Base-by-base conservation (phyloP, 2,888 invertebrate genomes). In the Cantharis flavilabris region DNA sequence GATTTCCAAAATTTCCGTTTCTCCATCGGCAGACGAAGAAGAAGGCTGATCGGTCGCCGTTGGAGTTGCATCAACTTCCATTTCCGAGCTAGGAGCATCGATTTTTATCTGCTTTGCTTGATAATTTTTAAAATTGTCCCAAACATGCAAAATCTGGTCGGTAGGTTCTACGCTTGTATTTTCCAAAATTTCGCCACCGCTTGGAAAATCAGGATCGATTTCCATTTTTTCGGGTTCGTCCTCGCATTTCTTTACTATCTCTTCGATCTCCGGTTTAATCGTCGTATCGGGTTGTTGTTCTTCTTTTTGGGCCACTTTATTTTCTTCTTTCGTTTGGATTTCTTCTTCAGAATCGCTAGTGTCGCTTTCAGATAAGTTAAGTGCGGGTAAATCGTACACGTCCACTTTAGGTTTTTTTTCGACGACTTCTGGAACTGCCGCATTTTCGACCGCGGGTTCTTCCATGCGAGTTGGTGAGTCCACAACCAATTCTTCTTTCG, bases 311-410 rank as follows among this genome's bases (percentile, higher is more conserved):
- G 9, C 69, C 30, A 72, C 67, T 9, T 72, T 20, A 74, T 71
- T 67, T 67, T 79, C 76, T 73, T 64, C 49, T 33, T 71, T 70
- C 70, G 77, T 82, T 16, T 80, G 75, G 2, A 88, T 72, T 83
- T 89, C 88, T 4, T 87, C 88, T 23, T 92, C 93, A 3, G 89
- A 92, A 80, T 95, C 95, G 71, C 87, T 87, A 80, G 94, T 95
- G 83, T 96, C 96, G 86, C 95, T 95, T 84, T 96, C 96, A 0
- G 96, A 96, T 64, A 96, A 89, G 89, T 96, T 96, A 64, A 96
- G 89, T 3, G 94, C 96, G 3, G 95, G 96, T 73, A 96, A 89
- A 89, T 96, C 92, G 80, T 90, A 90, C 2, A 93, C 90, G 84
- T 93, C 94, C 4, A 92, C 91, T 72, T 92, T 90, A 5, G 88